phyloP scores from a whole-genome alignment of 1,140 invertebrate genomes.

The Drosophila ercepeae region DNA sequence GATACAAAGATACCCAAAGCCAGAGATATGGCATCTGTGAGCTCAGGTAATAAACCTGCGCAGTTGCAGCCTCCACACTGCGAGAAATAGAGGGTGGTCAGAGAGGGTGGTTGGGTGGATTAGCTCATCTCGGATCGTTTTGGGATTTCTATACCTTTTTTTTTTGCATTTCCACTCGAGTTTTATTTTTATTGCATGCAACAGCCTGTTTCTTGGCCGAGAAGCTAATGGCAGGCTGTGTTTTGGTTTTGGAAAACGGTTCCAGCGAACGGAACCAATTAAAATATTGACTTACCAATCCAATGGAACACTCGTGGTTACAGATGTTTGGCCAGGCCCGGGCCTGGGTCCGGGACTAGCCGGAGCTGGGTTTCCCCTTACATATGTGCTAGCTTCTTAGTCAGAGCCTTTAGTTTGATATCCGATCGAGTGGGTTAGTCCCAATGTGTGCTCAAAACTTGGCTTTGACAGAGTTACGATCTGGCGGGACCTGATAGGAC shows the following conservation, averaged over 20 bases:
- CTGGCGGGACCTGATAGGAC: no score
- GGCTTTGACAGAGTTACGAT: no score
- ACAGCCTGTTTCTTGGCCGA: constrained; percentile 3
- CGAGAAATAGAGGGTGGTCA: constrained; percentile 30
- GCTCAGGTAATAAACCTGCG: constrained; percentile 34
- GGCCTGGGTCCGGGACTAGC: no score
- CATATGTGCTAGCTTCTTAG: neutral
- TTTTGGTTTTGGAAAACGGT: neutral
- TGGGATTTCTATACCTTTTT: neutral
- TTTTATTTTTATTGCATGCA: neutral
- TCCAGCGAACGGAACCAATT: constrained; percentile 4
- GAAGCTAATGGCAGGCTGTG: constrained; percentile 14
- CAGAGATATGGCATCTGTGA: constrained; percentile 3
- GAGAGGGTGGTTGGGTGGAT: neutral
- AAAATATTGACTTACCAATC: constrained; percentile 10
- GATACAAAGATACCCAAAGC: neutral
- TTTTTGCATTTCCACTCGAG: neutral
- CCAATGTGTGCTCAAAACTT: no score
- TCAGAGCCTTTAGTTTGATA: no score
- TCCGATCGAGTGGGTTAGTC: no score
- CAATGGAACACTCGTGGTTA: neutral
- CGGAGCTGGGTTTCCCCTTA: no score
- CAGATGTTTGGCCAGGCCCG: neutral
- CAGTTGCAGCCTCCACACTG: constrained; percentile 64
- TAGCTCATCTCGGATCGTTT: neutral